phyloP scores from a whole-genome alignment of 2,888 invertebrate species.

The Ochlodes sylvanus region DNA sequence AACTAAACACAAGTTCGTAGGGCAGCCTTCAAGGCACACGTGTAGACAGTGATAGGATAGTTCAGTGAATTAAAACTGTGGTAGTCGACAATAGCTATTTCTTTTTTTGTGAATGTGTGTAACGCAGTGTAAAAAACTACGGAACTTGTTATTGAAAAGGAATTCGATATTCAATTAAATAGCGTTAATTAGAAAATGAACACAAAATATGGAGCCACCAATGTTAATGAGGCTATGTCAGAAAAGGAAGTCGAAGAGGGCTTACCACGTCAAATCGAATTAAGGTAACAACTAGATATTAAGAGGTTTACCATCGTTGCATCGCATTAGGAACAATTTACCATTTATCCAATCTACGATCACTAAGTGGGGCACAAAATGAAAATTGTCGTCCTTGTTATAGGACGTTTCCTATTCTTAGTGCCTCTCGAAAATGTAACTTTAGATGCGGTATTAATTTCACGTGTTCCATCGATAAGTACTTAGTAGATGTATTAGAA shows the following conservation, averaged over 20 bases:
- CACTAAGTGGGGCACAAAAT: conserved; percentile 55
- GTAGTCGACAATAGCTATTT: not conserved
- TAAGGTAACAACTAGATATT: conserved; percentile 61
- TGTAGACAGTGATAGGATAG: conserved; percentile 45
- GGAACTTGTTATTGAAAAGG: not conserved
- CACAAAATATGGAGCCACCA: conserved; percentile 74
- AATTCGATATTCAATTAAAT: not conserved
- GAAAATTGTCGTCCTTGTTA: conserved; percentile 54
- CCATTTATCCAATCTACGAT: conserved; percentile 63
- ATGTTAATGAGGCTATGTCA: conserved; percentile 56
- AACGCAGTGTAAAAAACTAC: not conserved
- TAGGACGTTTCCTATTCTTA: conserved; percentile 45
- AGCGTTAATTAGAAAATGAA: conserved; percentile 56
- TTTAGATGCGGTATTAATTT: not conserved
- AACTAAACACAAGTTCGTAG: conserved; percentile 68
- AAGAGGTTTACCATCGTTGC: conserved; percentile 24
- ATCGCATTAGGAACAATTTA: conserved; percentile 49
- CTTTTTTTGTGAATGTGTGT: not conserved
- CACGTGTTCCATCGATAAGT: not conserved
- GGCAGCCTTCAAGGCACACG: conserved; percentile 69
- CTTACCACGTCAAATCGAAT: conserved; percentile 56
- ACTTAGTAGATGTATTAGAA: not conserved
- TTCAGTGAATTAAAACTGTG: conserved; percentile 36
- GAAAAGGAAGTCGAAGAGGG: conserved; percentile 57
- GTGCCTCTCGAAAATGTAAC: conserved; percentile 3